A percentile compares a stretch with the other conserved stretches of the same genome.
Evolutionary conservation across 1,140 invertebrate genomes (phyloP).

Genomic region (Drosophila nannoptera): DNA sequence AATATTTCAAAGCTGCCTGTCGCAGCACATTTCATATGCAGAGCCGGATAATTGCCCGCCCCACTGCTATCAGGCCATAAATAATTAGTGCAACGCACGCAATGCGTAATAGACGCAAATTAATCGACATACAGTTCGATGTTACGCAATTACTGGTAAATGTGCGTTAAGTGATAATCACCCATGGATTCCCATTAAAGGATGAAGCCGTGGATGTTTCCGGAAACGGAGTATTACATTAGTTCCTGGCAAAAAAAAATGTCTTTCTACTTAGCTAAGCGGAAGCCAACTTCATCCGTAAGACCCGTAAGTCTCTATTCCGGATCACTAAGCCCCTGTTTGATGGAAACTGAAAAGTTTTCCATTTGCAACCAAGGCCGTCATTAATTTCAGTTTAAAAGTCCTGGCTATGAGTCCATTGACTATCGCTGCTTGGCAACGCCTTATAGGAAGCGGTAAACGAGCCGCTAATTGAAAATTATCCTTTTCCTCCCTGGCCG

Average conservation of each 20-base stretch:
- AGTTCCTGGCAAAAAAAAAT: neutral
- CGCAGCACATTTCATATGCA: conserved; percentile 28
- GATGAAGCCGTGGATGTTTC: too few species aligned
- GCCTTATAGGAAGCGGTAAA: conserved; percentile 19
- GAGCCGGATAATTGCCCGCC: conserved; percentile 11
- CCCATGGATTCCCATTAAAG: neutral
- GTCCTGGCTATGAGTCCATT: conserved; percentile 11
- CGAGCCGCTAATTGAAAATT: conserved; percentile 30
- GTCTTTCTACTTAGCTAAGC: conserved; percentile 5
- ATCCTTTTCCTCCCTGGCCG: conserved; percentile 3
- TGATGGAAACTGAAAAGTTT: conserved; percentile 2
- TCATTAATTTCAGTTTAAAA: conserved; percentile 4
- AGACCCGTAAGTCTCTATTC: conserved; percentile 16
- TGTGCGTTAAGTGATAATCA: neutral
- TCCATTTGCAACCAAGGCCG: neutral
- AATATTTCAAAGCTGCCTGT: conserved; percentile 44
- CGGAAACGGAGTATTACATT: too few species aligned
- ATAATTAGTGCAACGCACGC: neutral
- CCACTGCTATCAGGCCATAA: conserved; percentile 1
- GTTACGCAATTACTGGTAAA: neutral
- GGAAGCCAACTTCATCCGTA: conserved; percentile 2
- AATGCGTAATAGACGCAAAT: neutral
- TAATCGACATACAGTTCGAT: neutral
- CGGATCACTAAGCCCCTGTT: conserved; percentile 16
- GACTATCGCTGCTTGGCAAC: conserved; percentile 15